Evolutionary conservation across 2,888 invertebrate species (phyloP).

Genomic region (Liposcelis brunnea): DNA sequence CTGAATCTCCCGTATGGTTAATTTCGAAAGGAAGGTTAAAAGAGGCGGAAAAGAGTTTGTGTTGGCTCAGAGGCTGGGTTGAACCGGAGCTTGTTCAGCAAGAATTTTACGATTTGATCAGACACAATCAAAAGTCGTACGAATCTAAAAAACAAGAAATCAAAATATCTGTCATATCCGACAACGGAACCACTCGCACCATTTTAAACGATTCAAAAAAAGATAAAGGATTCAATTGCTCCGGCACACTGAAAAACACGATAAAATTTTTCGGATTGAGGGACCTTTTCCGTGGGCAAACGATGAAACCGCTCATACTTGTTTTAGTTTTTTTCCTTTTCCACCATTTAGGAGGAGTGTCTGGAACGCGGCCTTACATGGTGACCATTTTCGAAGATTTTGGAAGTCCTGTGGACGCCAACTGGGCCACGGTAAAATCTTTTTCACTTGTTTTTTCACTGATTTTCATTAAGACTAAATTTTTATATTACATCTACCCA

Average conservation of each 20-base stretch:
- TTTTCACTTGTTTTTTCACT: too few relatives aligned
- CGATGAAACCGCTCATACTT: constrained; percentile 27
- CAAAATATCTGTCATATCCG: too few relatives aligned
- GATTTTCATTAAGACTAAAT: constrained; percentile 3
- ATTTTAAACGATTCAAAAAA: too few relatives aligned
- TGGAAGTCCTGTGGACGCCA: constrained; percentile 24
- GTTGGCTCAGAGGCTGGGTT: constrained; percentile 37
- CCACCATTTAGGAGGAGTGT: constrained; percentile 32
- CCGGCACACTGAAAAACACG: not conserved
- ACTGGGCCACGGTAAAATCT: constrained; percentile 29
- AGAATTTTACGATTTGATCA: constrained; percentile 31
- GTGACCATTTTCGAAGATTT: constrained; percentile 32
- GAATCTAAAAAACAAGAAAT: not conserved
- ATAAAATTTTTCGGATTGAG: not conserved
- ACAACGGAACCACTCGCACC: not conserved
- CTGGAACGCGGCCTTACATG: constrained; percentile 36
- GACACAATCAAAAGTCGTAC: constrained; percentile 25
- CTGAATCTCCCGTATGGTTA: constrained; percentile 42
- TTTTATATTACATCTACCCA: too few relatives aligned
- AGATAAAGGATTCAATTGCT: too few relatives aligned
- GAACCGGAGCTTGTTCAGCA: constrained; percentile 30
- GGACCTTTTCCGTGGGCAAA: constrained; percentile 2
- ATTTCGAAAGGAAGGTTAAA: constrained; percentile 34
- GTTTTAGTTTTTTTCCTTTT: constrained; percentile 37
- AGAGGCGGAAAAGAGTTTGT: constrained; percentile 33